Conservation (phyloP, 2,888 invertebrate species). For the Volucella inflata region DNA sequence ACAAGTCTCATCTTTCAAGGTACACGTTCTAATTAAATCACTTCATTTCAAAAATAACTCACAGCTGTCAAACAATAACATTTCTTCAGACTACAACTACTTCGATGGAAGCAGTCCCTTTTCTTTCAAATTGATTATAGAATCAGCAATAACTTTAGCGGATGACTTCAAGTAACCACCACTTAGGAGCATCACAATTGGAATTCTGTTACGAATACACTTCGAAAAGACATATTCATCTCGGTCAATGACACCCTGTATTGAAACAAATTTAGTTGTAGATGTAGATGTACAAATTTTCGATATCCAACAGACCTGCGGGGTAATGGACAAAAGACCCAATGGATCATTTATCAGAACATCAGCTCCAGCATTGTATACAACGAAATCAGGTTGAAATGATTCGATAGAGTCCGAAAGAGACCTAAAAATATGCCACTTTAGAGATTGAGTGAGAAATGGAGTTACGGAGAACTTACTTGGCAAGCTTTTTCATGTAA, state of each 20-base stretch:
- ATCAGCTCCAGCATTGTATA: conserved; percentile 98
- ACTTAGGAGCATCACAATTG: conserved; percentile 94
- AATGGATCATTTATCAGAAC: conserved; percentile 91
- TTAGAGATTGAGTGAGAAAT: neutral
- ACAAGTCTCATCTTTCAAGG: conserved; percentile 22
- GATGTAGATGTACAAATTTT: neutral
- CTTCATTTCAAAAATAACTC: neutral
- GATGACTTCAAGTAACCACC: conserved; percentile 93
- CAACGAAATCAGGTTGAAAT: conserved; percentile 91
- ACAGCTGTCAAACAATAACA: neutral
- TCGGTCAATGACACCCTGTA: conserved; percentile 92
- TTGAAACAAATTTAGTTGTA: conserved; percentile 71
- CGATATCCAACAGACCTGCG: conserved; percentile 85
- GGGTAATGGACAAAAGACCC: conserved; percentile 89
- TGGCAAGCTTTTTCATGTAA: conserved; percentile 88
- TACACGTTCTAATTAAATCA: conserved; percentile 19
- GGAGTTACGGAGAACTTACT: conserved; percentile 83
- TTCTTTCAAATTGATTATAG: conserved; percentile 90
- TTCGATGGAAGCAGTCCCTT: conserved; percentile 85
- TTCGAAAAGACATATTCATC: conserved; percentile 93
- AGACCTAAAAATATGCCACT: conserved; percentile 85
- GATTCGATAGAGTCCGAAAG: conserved; percentile 88
- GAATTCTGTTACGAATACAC: conserved; percentile 87
- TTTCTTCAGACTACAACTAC: neutral
- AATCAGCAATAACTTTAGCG: conserved; percentile 92